Evolutionary conservation across 2,797 vertebrate genomes (phyloP).

Genomic region (Amniataba percoides): DNA sequence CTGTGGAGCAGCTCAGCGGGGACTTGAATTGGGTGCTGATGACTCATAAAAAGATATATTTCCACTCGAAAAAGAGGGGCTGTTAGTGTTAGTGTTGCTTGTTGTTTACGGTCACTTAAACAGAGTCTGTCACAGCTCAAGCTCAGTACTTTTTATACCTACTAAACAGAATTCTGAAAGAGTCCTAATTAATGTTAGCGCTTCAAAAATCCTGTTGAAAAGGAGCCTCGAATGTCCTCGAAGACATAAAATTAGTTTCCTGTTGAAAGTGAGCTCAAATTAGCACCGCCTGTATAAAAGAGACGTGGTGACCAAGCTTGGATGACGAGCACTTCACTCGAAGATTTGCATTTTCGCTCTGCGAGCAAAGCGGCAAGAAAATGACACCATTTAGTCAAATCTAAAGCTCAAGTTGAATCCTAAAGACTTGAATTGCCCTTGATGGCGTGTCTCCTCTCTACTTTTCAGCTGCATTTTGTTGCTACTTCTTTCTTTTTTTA

Average conservation of each 20-base stretch:
- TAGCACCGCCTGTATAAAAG: constrained; percentile 24
- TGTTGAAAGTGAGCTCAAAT: constrained; percentile 37
- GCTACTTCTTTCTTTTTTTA: not conserved
- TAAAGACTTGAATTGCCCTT: constrained; percentile 30
- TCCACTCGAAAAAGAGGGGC: constrained; percentile 46
- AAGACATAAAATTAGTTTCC: constrained; percentile 31
- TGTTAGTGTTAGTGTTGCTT: constrained; percentile 36
- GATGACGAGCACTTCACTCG: constrained; percentile 22
- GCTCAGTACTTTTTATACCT: constrained; percentile 17
- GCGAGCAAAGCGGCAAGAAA: constrained; percentile 28
- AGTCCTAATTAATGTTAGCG: constrained; percentile 46
- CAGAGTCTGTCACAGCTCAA: constrained; percentile 5
- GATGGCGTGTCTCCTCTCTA: constrained; percentile 24
- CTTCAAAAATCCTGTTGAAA: constrained; percentile 17
- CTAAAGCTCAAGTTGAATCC: constrained; percentile 23
- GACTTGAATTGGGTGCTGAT: constrained; percentile 52
- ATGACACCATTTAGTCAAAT: constrained; percentile 45
- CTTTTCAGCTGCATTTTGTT: constrained; percentile 37
- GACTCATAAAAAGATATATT: constrained; percentile 52
- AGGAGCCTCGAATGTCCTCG: not conserved
- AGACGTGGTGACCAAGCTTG: constrained; percentile 32
- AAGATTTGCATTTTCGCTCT: constrained; percentile 32
- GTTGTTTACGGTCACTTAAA: constrained; percentile 44
- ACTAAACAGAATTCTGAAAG: constrained; percentile 36
- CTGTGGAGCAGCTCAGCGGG: constrained; percentile 14